Percentiles rank a stretch among this genome's conserved stretches.
These are phyloP conservation scores for Caenorhabditis virilis DNA, from an alignment of 2,888 invertebrate genomes.

Conservation along the genomic window DNA sequence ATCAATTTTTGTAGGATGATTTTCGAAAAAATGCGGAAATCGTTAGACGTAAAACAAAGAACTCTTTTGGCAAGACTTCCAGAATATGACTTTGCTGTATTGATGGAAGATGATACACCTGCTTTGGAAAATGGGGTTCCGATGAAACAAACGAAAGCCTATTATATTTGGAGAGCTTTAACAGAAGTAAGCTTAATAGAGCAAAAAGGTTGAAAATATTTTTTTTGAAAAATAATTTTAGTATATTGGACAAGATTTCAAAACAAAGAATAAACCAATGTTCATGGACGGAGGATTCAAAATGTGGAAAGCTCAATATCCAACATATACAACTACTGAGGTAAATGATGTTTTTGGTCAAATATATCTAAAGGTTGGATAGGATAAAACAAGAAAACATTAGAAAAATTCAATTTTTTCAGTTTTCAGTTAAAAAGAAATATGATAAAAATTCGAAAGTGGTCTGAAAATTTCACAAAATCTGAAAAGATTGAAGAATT, in stretches of 20 bases:
- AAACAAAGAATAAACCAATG: constrained; percentile 40
- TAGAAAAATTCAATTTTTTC: too few species aligned
- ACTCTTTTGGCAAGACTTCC: constrained; percentile 23
- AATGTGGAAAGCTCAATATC: constrained; percentile 51
- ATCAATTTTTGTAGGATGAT: constrained; percentile 31
- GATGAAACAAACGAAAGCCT: constrained; percentile 7
- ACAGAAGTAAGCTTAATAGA: constrained; percentile 4
- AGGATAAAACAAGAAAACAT: too few species aligned
- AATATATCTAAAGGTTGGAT: too few species aligned
- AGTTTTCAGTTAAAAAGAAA: too few species aligned
- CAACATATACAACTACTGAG: constrained; percentile 31
- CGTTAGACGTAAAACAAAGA: constrained; percentile 23
- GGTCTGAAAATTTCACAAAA: too few species aligned
- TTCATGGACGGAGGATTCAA: constrained; percentile 62
- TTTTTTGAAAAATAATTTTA: constrained; percentile 9
- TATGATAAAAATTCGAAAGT: too few species aligned
- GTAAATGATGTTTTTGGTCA: too few species aligned
- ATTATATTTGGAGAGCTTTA: constrained; percentile 15
- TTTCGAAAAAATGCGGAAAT: constrained; percentile 13
- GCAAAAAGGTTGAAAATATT: neutral
- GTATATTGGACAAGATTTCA: constrained; percentile 28
- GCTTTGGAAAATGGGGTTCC: constrained; percentile 14
- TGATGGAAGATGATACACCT: constrained; percentile 54
- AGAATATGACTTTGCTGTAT: constrained; percentile 48
- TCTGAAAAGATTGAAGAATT: too few species aligned